A percentile compares a stretch with the other conserved stretches of the same genome.
Conservation (phyloP, 2,113 vertebrate genomes). For the Pantherophis guttatus region DNA sequence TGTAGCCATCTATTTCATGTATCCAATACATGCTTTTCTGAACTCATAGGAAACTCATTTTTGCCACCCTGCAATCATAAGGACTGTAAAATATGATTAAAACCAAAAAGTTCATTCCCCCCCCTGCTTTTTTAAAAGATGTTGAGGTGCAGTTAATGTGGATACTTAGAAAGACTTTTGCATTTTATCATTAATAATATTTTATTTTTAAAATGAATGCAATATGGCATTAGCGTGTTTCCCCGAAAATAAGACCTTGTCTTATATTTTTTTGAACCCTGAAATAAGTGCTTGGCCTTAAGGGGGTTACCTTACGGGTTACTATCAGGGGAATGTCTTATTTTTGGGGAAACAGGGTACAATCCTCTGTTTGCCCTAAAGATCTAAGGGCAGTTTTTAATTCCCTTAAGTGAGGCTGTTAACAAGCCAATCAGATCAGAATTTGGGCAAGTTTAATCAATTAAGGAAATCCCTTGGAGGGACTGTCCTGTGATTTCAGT, state of each 20-base stretch:
- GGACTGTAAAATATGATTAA: constrained; percentile 70
- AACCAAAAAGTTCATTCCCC: constrained; percentile 55
- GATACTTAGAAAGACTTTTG: constrained; percentile 28
- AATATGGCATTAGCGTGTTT: constrained; percentile 51
- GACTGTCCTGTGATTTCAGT: background rate
- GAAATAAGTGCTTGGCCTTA: too few relatives aligned
- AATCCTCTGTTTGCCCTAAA: constrained; percentile 48
- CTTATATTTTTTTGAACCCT: too few relatives aligned
- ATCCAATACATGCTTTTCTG: constrained; percentile 60
- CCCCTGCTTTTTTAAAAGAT: constrained; percentile 46
- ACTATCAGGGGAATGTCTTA: too few relatives aligned
- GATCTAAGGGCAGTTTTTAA: constrained; percentile 27
- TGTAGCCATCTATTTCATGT: constrained; percentile 49
- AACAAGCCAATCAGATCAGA: constrained; percentile 54
- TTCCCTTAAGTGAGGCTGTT: constrained; percentile 52
- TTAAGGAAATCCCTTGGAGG: constrained; percentile 55
- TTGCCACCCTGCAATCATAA: constrained; percentile 66
- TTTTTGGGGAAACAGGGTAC: background rate
- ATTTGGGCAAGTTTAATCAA: constrained; percentile 44
- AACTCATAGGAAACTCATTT: constrained; percentile 58
- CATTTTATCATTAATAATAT: constrained; percentile 54
- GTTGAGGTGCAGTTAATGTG: constrained; percentile 29
- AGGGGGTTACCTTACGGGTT: too few relatives aligned
- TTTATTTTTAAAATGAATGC: constrained; percentile 48
- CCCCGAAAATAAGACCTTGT: too few relatives aligned